phyloP scores from a whole-genome alignment of 2,888 invertebrate species.

The Caenorhabditis macrosperma region DNA sequence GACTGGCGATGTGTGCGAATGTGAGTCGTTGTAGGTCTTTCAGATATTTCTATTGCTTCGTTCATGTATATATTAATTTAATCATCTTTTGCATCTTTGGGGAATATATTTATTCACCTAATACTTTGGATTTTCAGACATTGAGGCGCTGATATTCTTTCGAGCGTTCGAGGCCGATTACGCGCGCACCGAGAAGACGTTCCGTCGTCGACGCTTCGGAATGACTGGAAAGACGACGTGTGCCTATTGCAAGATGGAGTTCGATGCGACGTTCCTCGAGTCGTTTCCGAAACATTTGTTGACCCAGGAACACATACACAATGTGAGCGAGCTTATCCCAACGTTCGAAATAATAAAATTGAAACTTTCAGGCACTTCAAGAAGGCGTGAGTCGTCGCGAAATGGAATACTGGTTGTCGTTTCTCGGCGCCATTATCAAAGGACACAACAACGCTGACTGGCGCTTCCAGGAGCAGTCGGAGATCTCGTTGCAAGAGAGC shows the following conservation, averaged over 20 bases:
- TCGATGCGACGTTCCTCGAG: slow-evolving; percentile 5
- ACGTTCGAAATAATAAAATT: no score
- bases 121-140: slow-evolving; percentile 17
- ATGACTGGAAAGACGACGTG: neutral
- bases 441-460: neutral
- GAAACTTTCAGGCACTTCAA: neutral
- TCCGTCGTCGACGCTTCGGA: slow-evolving; percentile 14
- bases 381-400: neutral
- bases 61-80: no score
- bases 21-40: neutral
- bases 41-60: neutral
- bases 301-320: slow-evolving; percentile 2
- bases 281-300: slow-evolving; percentile 3
- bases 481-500: slow-evolving; percentile 13
- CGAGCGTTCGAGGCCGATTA: slow-evolving; percentile 1
- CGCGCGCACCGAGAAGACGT: neutral
- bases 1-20: slow-evolving; percentile 2
- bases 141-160: slow-evolving; percentile 2
- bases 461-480: neutral
- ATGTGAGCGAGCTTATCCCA: no score
- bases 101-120: no score
- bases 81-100: neutral
- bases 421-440: neutral
- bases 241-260: slow-evolving; percentile 7
- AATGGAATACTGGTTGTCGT: slow-evolving; percentile 25